phyloP scores from a whole-genome alignment of 2,113 vertebrate species.

The Struthio camelus region DNA sequence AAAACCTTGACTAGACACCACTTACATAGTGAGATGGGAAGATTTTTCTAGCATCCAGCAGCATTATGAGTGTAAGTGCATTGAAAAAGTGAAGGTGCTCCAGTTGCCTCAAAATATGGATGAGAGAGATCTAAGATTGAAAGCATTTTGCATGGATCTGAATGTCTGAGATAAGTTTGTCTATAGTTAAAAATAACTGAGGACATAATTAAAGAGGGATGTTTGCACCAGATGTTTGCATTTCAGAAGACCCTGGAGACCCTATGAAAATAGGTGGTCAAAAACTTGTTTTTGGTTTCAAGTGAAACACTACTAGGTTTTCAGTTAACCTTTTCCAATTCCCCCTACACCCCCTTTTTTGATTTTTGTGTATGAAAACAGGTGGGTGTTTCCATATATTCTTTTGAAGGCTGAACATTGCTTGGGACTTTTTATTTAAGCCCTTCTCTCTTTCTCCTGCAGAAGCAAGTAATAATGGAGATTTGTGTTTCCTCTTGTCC shows the following conservation, averaged over 20 bases:
- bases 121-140: not conserved
- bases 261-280: not conserved
- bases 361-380: not conserved
- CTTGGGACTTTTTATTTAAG: not conserved
- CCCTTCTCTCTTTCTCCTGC: not conserved
- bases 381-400: not conserved
- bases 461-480: not conserved
- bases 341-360: rapidly evolving
- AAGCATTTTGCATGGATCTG: not conserved
- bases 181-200: conserved; percentile 51
- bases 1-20: not conserved
- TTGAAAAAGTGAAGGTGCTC: not conserved
- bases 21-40: not conserved
- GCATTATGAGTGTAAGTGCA: not conserved
- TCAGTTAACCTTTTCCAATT: not conserved
- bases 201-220: conserved; percentile 32
- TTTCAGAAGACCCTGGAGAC: not conserved
- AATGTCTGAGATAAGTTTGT: conserved; percentile 28
- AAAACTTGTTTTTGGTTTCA: not conserved
- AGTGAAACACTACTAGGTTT: not conserved
- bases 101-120: not conserved
- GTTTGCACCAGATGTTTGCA: conserved; percentile 25
- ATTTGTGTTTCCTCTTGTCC: not conserved
- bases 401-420: not conserved
- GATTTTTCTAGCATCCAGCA: not conserved